Evolutionary conservation across 1,140 invertebrate species (phyloP).

Genomic region (Brachionus paranguensis): DNA sequence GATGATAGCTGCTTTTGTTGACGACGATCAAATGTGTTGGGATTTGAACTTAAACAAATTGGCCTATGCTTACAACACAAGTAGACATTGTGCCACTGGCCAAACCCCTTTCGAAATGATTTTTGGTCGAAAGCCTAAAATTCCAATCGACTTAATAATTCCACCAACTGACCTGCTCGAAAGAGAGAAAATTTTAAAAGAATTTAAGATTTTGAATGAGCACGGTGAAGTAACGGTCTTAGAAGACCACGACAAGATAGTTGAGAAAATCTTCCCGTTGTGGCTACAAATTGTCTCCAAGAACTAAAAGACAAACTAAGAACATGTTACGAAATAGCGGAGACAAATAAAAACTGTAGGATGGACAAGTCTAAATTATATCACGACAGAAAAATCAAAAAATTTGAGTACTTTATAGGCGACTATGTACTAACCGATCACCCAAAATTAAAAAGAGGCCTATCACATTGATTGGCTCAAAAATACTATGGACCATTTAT

Average conservation of each 20-base stretch:
- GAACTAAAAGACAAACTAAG: background rate
- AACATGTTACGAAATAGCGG: background rate
- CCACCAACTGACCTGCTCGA: background rate
- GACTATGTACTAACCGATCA: background rate
- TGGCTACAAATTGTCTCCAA: background rate
- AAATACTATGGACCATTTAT: too few species aligned
- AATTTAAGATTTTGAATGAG: background rate
- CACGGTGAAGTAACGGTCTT: background rate
- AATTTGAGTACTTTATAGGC: background rate
- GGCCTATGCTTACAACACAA: background rate
- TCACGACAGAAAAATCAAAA: background rate
- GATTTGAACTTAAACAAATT: background rate
- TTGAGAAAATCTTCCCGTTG: background rate
- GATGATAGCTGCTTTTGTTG: background rate
- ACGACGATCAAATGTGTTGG: background rate
- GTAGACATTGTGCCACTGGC: too few species aligned
- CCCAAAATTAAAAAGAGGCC: too few species aligned
- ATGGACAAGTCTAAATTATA: background rate
- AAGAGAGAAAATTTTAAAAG: background rate
- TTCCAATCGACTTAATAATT: too few species aligned
- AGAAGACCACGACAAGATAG: background rate
- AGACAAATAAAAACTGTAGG: background rate
- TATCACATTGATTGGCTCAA: too few species aligned
- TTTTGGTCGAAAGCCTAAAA: too few species aligned
- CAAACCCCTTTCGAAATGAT: too few species aligned